Evolutionary conservation across 2,113 vertebrate genomes (phyloP), one percentile per base, ranked within the genome.

Genomic region (Nestor notabilis): DNA sequence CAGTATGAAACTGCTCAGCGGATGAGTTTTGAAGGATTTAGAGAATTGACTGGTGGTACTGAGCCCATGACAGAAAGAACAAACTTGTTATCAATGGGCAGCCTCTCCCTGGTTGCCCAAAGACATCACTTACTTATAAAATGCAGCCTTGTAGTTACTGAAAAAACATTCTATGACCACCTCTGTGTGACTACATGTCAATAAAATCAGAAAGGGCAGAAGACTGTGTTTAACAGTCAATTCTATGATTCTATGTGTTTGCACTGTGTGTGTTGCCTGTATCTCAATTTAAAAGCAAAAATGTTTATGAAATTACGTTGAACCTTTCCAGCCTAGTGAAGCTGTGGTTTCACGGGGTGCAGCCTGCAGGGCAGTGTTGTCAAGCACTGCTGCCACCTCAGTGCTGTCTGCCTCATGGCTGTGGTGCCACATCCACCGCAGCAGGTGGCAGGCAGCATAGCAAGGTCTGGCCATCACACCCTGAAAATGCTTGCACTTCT

Each of bases 291-390:
- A 13, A 72, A 47, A 66, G 44, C 47, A n/a, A 49, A 25, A 17
- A 13, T 12, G 39, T 1, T 24, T 58, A 58, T 58, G 33, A 12
- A 75, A 31, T 33, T 5, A 5, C 25, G 52, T 33, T 4, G 21
- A 18, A 21, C 21, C 14, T 43, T 60, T 60, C 29, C 50, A 64
- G n/a, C 39, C 28, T 13, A 6, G 35, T 0, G 1, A 37, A 31
- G 63, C 43, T 5, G 33, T 4, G 46, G 31, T n/a, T 63, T 17
- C 3, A 2, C 5, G 0, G 52, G 24, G 24, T n/a, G 28, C 46
- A 41, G 37, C 28, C 28, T 1, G 23, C 33, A 29, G 28, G 53
- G 13, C 47, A 55, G 41, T 31, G 44, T 28, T 13, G 66, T 33
- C 41, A 10, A 1, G 6, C 29, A 1, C 3, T 18, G 50, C 27